Conservation (phyloP, 2,113 vertebrate genomes). For the Clupea harengus region DNA sequence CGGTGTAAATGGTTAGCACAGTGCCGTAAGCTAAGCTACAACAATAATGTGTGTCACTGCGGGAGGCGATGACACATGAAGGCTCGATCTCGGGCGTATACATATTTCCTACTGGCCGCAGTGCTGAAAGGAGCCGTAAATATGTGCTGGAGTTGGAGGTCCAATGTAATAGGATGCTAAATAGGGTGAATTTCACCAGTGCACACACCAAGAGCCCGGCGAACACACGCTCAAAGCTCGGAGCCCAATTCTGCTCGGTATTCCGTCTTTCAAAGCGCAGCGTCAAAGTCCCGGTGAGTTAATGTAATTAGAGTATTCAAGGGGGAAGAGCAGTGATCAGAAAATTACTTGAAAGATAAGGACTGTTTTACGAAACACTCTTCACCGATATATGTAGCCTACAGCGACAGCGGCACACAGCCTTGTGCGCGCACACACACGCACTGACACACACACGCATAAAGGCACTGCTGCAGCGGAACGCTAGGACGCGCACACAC, state of each 20-base stretch:
- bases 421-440: conserved; percentile 37
- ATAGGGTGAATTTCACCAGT: not conserved
- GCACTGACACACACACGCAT: conserved; percentile 29
- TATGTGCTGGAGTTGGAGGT: not conserved
- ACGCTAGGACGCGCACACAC: conserved; percentile 43
- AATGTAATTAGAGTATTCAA: not conserved
- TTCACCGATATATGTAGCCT: not conserved
- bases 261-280: not conserved
- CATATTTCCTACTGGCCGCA: not conserved
- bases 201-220: not conserved
- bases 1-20: not conserved
- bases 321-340: not conserved
- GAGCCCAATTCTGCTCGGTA: not conserved
- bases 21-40: not conserved
- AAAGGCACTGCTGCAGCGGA: conserved; percentile 18
- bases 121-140: not conserved
- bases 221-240: not conserved
- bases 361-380: not conserved
- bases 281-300: not conserved
- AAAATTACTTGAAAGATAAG: not conserved
- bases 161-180: not conserved
- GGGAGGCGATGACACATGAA: conserved; percentile 3
- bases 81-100: not conserved
- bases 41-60: conserved; percentile 15
- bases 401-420: conserved; percentile 3